These are phyloP conservation scores for Microctenopoma steveboyesi DNA, from an alignment of 2,797 vertebrate species.

Conservation along the genomic window DNA sequence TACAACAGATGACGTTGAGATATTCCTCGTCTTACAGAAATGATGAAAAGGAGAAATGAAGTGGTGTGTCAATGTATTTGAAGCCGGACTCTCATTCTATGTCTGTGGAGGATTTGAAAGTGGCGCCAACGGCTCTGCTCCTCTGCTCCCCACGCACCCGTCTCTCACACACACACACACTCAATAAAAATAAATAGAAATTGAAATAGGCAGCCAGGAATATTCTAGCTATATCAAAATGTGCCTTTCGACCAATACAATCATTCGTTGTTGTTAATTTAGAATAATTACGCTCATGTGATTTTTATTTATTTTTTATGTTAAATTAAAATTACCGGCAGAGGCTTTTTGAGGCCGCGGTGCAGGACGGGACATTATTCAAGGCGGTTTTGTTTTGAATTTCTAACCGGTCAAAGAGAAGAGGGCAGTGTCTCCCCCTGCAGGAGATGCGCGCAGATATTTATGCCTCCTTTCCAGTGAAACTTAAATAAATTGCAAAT, in stretches of 20 bases:
- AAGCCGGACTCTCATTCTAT: conserved; percentile 76
- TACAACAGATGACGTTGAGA: conserved; percentile 6
- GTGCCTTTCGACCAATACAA: conserved; percentile 41
- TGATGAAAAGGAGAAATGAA: conserved; percentile 43
- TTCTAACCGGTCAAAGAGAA: conserved; percentile 56
- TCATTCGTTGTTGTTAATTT: not conserved
- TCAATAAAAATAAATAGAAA: conserved; percentile 80
- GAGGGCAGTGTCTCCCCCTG: conserved; percentile 48
- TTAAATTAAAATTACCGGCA: conserved; percentile 78
- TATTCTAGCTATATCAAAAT: conserved; percentile 51
- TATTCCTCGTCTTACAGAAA: conserved; percentile 36
- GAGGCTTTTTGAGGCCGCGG: conserved; percentile 69
- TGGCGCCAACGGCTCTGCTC: conserved; percentile 78
- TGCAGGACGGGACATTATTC: conserved; percentile 78
- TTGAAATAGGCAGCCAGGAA: conserved; percentile 44
- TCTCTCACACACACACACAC: conserved; percentile 66
- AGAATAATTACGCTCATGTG: conserved; percentile 58
- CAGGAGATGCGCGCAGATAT: not conserved
- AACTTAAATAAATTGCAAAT: not conserved
- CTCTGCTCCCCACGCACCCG: conserved; percentile 66
- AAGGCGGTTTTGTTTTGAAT: conserved; percentile 81
- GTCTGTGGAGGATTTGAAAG: conserved; percentile 82
- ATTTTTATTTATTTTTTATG: conserved; percentile 83
- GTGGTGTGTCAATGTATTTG: conserved; percentile 59
- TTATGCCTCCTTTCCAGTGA: not conserved